A percentile compares a stretch with the other conserved stretches of the same genome.
Conservation (phyloP, 2,888 invertebrate species). For the Plebejus argus region DNA sequence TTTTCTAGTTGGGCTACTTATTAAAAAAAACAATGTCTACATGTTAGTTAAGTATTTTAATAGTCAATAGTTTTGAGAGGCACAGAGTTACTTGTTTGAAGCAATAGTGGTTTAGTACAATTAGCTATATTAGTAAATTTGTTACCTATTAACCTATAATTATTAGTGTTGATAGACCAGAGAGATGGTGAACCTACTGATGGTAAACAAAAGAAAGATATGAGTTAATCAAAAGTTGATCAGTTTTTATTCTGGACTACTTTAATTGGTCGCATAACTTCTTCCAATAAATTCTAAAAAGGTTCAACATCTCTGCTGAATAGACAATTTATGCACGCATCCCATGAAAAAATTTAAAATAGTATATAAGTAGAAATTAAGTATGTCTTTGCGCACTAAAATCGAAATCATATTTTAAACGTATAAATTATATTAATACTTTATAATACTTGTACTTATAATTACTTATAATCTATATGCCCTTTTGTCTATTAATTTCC, state of each 20-base stretch:
- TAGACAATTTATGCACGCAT: background rate
- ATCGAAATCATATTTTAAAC: background rate
- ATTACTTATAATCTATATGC: background rate
- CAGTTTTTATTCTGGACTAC: background rate
- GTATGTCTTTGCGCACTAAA: background rate
- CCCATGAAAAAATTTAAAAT: background rate
- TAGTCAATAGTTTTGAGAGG: slow-evolving; percentile 16
- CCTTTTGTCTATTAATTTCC: background rate
- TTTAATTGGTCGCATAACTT: no score
- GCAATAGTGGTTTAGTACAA: slow-evolving; percentile 20
- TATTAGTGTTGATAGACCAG: background rate
- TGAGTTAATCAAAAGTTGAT: background rate
- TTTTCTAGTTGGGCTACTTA: background rate
- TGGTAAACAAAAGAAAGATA: background rate
- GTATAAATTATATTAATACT: background rate
- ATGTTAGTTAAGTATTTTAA: background rate
- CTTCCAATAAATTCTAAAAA: background rate
- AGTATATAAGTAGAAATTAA: background rate
- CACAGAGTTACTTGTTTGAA: slow-evolving; percentile 9
- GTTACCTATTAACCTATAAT: slow-evolving; percentile 33
- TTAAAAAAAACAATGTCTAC: background rate
- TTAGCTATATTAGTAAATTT: slow-evolving; percentile 34
- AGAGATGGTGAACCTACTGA: background rate
- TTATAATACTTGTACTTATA: background rate
- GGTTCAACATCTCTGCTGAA: background rate